Conservation (phyloP, 2,797 vertebrate genomes). For the Liasis olivaceus region DNA sequence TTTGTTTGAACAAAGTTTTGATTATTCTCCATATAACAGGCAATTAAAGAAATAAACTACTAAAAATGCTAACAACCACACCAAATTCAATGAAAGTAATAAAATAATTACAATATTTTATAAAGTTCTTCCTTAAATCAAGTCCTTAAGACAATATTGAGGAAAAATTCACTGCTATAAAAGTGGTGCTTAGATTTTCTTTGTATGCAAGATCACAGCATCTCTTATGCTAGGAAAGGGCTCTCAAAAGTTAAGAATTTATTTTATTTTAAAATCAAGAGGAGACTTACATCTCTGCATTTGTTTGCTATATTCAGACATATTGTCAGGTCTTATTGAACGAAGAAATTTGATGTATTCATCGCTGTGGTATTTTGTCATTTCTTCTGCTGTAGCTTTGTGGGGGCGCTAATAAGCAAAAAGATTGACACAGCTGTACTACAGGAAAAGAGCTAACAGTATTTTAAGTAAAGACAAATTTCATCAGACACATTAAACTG, state of each 20-base stretch:
- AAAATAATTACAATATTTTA: neutral
- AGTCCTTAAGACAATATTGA: neutral
- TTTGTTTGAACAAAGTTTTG: neutral
- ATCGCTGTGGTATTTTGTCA: slow-evolving; percentile 95
- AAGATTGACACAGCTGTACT: slow-evolving; percentile 10
- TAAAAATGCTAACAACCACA: neutral
- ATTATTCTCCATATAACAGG: neutral
- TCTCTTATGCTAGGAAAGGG: neutral
- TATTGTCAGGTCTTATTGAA: slow-evolving; percentile 92
- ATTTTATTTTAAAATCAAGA: slow-evolving; percentile 3
- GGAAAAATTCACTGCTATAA: neutral
- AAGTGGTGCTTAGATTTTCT: neutral
- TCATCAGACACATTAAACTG: neutral
- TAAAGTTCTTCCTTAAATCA: neutral
- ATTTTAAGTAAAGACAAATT: neutral
- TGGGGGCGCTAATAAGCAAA: slow-evolving; percentile 84
- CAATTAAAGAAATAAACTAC: neutral
- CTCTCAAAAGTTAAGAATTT: neutral
- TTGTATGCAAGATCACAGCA: neutral
- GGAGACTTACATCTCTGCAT: slow-evolving; percentile 91
- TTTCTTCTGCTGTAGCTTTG: slow-evolving; percentile 93
- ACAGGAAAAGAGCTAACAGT: neutral
- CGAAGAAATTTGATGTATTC: slow-evolving; percentile 94
- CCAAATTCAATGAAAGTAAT: neutral
- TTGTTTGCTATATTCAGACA: slow-evolving; percentile 95